Percentiles rank a stretch among this genome's conserved stretches.
Conservation (phyloP, 2,113 vertebrate species). For the Stercorarius parasiticus region DNA sequence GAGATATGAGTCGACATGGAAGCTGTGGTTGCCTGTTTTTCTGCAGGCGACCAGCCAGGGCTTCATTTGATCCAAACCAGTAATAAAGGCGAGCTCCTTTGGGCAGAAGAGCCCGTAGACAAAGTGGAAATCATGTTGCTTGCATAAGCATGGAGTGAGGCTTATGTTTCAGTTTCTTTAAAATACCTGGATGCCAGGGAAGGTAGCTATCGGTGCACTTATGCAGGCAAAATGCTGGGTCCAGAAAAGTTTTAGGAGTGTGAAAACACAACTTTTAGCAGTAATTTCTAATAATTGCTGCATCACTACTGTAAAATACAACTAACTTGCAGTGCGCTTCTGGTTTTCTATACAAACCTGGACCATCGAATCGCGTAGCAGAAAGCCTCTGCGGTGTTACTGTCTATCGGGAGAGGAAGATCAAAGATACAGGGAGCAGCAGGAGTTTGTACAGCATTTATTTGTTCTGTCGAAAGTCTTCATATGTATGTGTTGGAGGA, state of each 20-base stretch:
- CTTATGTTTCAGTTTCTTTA: background rate
- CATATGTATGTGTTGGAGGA: background rate
- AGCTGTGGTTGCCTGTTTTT: background rate
- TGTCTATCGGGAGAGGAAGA: background rate
- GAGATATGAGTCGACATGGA: background rate
- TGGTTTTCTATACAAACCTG: background rate
- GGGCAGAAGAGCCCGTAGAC: background rate
- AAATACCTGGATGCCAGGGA: background rate
- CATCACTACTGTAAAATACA: background rate
- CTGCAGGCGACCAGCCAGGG: background rate
- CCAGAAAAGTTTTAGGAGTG: background rate
- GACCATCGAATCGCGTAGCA: background rate
- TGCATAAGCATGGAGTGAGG: fast-evolving
- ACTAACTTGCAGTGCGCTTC: background rate
- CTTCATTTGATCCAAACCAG: background rate
- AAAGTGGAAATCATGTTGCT: background rate
- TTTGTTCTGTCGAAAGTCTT: background rate
- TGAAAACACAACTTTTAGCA: background rate
- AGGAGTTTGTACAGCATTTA: background rate
- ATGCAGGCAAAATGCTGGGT: background rate
- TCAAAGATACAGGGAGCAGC: background rate
- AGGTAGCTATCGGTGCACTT: background rate
- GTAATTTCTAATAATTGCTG: background rate
- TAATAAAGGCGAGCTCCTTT: background rate
- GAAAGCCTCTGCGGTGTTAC: background rate